Base-by-base conservation (phyloP, 1,140 invertebrate genomes). In the Polypedilum vanderplanki region DNA sequence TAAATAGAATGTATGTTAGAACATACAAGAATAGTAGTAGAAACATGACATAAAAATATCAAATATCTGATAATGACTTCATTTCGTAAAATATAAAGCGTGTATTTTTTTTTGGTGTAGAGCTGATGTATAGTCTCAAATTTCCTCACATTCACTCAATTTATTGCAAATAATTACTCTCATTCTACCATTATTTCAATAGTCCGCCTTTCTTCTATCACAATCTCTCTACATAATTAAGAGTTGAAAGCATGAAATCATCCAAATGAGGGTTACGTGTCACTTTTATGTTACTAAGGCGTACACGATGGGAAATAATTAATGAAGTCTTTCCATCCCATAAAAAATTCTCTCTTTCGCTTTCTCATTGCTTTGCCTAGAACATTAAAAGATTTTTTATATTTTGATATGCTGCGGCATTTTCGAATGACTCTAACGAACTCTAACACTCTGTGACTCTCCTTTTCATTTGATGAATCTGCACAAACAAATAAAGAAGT, bases 91-190 rank as follows among this genome's bases (percentile, higher is more conserved):
- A n/a, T n/a, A n/a, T n/a, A n/a, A n/a, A n/a, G n/a, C n/a, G n/a
- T n/a, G n/a, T n/a, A 57, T 57, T 57, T 12, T 57, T 57, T 57
- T 57, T n/a, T 8, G 46, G 15, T 57, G n/a, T 15, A 57, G n/a
- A 57, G 12, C n/a, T 46, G 41, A 46, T 46, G 15, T 46, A 46
- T 46, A 46, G 41, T 46, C 41, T 57, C n/a, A n/a, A 57, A 57
- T 57, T n/a, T n/a, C n/a, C 46, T 57, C 46, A 57, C 46, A 57
- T 57, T n/a, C n/a, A n/a, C 46, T 57, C 46, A n/a, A n/a, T 57
- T 57, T 57, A 57, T 57, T 57, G 46, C 46, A 57, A 33, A 57
- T 57, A 57, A 57, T 57, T 57, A 57, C n/a, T 57, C 24, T 33
- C 24, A 33, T 33, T 5, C 24, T n/a, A n/a, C 24, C 24, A 33